A percentile compares a stretch with the other conserved stretches of the same genome.
Conservation (phyloP, 2,797 vertebrate species). For the Neoniphon sammara region DNA sequence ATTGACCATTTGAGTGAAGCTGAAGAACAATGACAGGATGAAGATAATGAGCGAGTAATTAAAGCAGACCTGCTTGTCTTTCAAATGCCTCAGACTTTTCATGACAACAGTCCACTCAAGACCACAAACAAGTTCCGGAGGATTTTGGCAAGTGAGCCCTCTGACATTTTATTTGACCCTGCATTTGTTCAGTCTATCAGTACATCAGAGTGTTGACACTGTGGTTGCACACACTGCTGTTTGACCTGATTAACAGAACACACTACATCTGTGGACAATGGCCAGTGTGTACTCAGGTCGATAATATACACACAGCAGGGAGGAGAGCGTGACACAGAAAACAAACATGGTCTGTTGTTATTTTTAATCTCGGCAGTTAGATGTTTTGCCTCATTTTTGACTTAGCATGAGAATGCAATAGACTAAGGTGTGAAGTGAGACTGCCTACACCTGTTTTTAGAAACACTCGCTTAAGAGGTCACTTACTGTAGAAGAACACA, state of each 20-base stretch:
- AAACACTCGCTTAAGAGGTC: too few species aligned
- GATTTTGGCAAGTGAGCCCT: constrained; percentile 21
- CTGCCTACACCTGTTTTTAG: neutral
- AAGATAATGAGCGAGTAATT: neutral
- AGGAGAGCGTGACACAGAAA: constrained; percentile 40
- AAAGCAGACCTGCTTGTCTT: neutral
- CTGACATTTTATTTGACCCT: constrained; percentile 64
- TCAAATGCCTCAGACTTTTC: neutral
- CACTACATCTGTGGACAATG: constrained; percentile 64
- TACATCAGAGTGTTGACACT: constrained; percentile 59
- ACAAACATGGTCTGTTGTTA: constrained; percentile 49
- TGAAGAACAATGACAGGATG: neutral
- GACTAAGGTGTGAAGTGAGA: constrained; percentile 11
- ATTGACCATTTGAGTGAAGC: too few species aligned
- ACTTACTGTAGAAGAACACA: too few species aligned
- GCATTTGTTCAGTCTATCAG: constrained; percentile 69
- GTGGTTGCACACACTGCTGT: constrained; percentile 54
- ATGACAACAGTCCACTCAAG: neutral
- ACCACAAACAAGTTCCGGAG: constrained; percentile 2
- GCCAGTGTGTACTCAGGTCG: constrained; percentile 75
- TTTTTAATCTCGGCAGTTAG: constrained; percentile 33
- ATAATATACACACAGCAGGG: constrained; percentile 50
- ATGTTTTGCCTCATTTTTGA: constrained; percentile 40
- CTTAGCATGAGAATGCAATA: neutral
- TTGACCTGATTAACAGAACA: constrained; percentile 67